Evolutionary conservation across 2,888 invertebrate species (phyloP).

Genomic region (Drosophila atroscutellata): DNA sequence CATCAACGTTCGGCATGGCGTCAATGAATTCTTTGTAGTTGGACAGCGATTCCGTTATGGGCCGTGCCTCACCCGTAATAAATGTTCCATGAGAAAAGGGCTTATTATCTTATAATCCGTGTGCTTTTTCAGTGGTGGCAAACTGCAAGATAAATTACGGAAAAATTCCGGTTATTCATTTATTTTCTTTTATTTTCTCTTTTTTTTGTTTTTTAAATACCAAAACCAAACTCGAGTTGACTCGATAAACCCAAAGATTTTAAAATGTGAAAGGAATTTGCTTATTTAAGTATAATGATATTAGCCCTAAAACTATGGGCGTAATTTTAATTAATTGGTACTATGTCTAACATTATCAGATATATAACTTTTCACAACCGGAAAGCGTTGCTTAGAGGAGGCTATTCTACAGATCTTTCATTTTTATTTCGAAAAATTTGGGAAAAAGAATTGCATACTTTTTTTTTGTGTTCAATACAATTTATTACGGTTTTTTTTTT

Average conservation of each 20-base stretch:
- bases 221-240: background rate
- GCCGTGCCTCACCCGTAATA: constrained; percentile 37
- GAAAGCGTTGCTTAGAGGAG: background rate
- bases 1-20: constrained; percentile 48
- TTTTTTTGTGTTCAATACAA: background rate
- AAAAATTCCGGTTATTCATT: constrained; percentile 55
- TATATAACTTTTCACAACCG: background rate
- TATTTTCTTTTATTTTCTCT: background rate
- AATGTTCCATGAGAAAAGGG: constrained; percentile 65
- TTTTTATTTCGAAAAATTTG: background rate
- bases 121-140: constrained; percentile 57
- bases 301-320: background rate
- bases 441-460: background rate
- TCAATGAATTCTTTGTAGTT: constrained; percentile 47
- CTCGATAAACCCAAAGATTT: background rate
- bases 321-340: background rate
- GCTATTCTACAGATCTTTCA: background rate
- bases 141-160: constrained; percentile 43
- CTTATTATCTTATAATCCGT: constrained; percentile 61
- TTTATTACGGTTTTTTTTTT: background rate
- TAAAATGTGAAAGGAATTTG: background rate
- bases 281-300: background rate
- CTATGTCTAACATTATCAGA: background rate
- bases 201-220: background rate
- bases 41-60: constrained; percentile 54